Percentiles rank a stretch among this genome's conserved stretches.
These are phyloP conservation scores for Hippoglossus hippoglossus DNA, from an alignment of 2,797 vertebrate species.

Conservation along the genomic window DNA sequence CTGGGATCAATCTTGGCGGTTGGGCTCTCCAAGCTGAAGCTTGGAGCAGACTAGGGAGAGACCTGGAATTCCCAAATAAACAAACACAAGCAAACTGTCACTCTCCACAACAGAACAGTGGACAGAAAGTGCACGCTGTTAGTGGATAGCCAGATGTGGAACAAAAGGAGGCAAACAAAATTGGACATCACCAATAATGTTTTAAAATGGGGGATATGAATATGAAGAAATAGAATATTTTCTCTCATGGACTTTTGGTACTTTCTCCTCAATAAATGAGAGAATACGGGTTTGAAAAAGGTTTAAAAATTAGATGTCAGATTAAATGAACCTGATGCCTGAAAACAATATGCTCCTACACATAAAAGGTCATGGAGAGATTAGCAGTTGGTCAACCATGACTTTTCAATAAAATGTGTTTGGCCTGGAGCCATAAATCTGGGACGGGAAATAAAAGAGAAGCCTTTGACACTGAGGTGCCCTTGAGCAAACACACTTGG, in stretches of 20 bases:
- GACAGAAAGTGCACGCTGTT: constrained; percentile 33
- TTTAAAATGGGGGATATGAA: constrained; percentile 38
- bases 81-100: constrained; percentile 61
- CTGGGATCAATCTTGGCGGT: constrained; percentile 97
- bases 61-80: constrained; percentile 85
- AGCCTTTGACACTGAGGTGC: not conserved
- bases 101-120: constrained; percentile 29
- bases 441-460: not conserved
- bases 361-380: not conserved
- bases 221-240: constrained; percentile 32
- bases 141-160: constrained; percentile 29
- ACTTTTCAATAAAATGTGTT: not conserved
- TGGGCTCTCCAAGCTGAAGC: constrained; percentile 94
- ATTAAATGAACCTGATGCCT: too few relatives aligned
- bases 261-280: constrained; percentile 13
- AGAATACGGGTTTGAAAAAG: not conserved
- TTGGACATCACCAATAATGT: constrained; percentile 39
- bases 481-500: not conserved
- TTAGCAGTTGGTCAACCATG: not conserved
- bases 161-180: constrained; percentile 45
- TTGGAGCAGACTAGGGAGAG: constrained; percentile 93
- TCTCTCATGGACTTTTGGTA: constrained; percentile 7
- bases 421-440: not conserved
- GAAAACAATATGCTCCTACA: not conserved
- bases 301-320: not conserved